A percentile compares a stretch with the other conserved stretches of the same genome.
These are phyloP conservation scores for Sphecodes monilicornis DNA, from an alignment of 2,888 invertebrate species.

Conservation along the genomic window DNA sequence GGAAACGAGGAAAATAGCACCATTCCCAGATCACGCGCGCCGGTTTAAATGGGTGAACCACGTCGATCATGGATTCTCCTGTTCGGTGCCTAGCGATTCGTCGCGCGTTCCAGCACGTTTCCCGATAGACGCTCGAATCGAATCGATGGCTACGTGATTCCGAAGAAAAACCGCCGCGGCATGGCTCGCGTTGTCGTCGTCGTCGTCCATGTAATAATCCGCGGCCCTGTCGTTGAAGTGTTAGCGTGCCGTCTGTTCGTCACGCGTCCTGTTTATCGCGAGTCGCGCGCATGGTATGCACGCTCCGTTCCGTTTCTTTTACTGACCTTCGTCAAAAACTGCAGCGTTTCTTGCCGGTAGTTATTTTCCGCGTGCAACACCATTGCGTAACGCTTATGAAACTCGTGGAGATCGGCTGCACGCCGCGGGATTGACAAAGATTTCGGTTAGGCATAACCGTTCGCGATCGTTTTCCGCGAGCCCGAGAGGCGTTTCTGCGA, in stretches of 20 bases:
- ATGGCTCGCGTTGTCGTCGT: background rate
- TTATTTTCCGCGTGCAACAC: constrained; percentile 49
- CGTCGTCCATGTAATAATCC: constrained; percentile 29
- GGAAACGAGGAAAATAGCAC: background rate
- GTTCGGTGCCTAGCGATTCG: constrained; percentile 31
- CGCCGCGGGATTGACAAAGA: background rate
- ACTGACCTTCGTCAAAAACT: constrained; percentile 59
- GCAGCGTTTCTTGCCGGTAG: constrained; percentile 38
- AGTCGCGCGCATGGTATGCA: constrained; percentile 33
- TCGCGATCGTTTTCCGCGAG: background rate
- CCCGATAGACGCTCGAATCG: constrained; percentile 48
- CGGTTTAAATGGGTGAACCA: constrained; percentile 34
- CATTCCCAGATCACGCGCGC: background rate
- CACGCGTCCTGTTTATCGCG: constrained; percentile 26
- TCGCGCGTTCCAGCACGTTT: constrained; percentile 61
- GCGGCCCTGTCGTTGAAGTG: constrained; percentile 28
- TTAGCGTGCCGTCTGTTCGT: constrained; percentile 26
- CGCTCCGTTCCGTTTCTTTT: constrained; percentile 45
- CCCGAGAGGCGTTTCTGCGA: background rate
- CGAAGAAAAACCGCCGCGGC: constrained; percentile 17
- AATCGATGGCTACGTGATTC: constrained; percentile 59
- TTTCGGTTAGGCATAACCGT: background rate
- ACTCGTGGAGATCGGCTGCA: background rate
- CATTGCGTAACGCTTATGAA: constrained; percentile 49
- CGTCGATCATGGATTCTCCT: constrained; percentile 54